Conservation (phyloP, 2,797 vertebrate genomes). For the Sarcophilus harrisii region DNA sequence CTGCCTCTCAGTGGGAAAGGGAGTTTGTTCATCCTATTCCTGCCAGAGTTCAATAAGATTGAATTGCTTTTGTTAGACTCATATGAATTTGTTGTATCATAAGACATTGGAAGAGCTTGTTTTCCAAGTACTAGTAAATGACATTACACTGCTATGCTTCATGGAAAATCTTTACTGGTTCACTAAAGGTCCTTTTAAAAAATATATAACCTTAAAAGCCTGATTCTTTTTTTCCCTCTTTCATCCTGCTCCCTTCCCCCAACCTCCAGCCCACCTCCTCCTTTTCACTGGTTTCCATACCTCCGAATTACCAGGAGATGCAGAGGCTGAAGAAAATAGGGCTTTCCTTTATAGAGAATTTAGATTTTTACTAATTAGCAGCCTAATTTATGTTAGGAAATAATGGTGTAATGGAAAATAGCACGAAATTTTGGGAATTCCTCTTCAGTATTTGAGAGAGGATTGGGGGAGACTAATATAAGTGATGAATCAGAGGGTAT, state of each 20-base stretch:
- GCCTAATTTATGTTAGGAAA: not conserved
- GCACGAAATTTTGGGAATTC: not conserved
- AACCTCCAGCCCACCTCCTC: not conserved
- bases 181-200: not conserved
- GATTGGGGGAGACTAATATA: not conserved
- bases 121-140: not conserved
- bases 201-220: not conserved
- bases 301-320: not conserved
- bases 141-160: not conserved
- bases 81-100: too few species aligned
- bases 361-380: not conserved
- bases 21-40: not conserved
- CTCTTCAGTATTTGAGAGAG: not conserved
- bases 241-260: not conserved
- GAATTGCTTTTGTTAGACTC: not conserved
- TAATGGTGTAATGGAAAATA: not conserved
- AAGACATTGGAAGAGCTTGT: not conserved
- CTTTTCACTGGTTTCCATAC: not conserved
- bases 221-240: not conserved
- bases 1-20: not conserved
- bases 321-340: not conserved
- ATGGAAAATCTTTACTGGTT: not conserved
- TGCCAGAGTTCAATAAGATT: not conserved
- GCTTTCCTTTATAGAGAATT: not conserved
- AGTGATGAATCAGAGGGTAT: not conserved